Conservation (phyloP, 2,888 invertebrate genomes). For the Acholoe squamosa region DNA sequence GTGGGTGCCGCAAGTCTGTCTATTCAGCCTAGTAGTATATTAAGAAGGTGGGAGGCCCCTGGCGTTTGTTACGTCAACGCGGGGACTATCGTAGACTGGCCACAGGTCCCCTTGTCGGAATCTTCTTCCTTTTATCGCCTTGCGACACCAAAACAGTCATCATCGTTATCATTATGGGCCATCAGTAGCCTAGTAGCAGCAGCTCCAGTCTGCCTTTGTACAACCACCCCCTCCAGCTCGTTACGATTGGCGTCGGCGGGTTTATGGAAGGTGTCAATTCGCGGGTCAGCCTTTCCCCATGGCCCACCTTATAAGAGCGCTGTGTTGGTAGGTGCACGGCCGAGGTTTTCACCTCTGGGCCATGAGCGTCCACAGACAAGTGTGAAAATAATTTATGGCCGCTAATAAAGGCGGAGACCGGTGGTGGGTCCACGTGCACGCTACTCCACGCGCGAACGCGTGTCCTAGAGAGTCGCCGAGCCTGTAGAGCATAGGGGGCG, state of each 20-base stretch:
- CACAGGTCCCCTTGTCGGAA: not conserved
- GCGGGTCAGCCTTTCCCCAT: not conserved
- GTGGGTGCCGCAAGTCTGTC: not conserved
- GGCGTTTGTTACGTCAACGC: conserved; percentile 37
- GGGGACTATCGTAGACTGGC: not conserved
- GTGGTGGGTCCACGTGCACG: conserved; percentile 56
- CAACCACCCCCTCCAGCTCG: not conserved
- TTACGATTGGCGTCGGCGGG: not conserved
- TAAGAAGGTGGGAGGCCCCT: conserved; percentile 38
- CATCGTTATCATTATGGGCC: conserved; percentile 56
- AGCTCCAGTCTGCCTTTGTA: conserved; percentile 30
- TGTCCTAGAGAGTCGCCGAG: conserved; percentile 17
- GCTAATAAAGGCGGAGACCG: conserved; percentile 48
- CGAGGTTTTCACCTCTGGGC: conserved; percentile 51
- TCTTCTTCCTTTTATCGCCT: not conserved
- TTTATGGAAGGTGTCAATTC: conserved; percentile 36
- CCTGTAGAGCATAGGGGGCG: not conserved
- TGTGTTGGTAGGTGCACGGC: not conserved
- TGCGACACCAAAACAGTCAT: conserved; percentile 18
- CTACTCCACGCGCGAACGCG: conserved; percentile 53
- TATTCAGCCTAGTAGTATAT: conserved; percentile 46
- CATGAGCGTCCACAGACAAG: conserved; percentile 52
- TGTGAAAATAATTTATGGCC: conserved; percentile 61
- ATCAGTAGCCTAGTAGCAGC: conserved; percentile 36
- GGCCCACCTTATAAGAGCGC: conserved; percentile 6